Percentiles rank a stretch among this genome's conserved stretches.
Conservation (phyloP, 2,113 vertebrate species). For the pig (Sus scrofa) region DNA sequence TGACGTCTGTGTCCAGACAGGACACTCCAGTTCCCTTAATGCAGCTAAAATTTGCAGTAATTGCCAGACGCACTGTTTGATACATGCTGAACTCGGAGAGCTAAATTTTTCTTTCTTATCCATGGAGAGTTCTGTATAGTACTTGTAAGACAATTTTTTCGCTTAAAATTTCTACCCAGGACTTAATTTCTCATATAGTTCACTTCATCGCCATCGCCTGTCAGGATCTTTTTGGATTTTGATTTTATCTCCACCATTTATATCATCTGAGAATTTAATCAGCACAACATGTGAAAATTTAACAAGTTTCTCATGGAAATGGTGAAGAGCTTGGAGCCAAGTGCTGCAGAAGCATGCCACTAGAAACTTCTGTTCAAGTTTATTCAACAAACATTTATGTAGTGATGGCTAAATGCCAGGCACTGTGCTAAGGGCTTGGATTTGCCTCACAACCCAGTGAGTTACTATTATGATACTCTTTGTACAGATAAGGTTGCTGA, state of each 20-base stretch:
- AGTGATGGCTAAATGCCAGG: not conserved
- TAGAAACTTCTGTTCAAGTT: conserved; percentile 18
- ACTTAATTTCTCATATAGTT: conserved; percentile 31
- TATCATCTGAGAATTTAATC: conserved; percentile 18
- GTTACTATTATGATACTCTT: not conserved
- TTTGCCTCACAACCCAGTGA: not conserved
- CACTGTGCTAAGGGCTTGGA: not conserved
- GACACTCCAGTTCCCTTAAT: not conserved
- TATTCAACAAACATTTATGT: not conserved
- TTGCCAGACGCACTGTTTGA: not conserved
- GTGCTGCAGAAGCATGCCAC: not conserved
- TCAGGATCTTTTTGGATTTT: not conserved
- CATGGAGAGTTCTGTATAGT: not conserved
- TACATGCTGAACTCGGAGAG: not conserved
- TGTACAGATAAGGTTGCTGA: conserved; percentile 1
- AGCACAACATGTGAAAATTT: not conserved
- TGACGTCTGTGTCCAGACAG: not conserved
- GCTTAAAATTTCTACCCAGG: conserved; percentile 28
- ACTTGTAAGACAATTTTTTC: not conserved
- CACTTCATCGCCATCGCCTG: not conserved
- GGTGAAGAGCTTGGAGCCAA: conserved; percentile 3
- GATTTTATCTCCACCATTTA: conserved; percentile 22
- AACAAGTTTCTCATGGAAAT: conserved; percentile 10
- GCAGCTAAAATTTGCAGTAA: not conserved
- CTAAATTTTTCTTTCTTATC: conserved; percentile 34